Evolutionary conservation across 2,113 vertebrate species (phyloP).

Genomic region (Callorhinus ursinus): DNA sequence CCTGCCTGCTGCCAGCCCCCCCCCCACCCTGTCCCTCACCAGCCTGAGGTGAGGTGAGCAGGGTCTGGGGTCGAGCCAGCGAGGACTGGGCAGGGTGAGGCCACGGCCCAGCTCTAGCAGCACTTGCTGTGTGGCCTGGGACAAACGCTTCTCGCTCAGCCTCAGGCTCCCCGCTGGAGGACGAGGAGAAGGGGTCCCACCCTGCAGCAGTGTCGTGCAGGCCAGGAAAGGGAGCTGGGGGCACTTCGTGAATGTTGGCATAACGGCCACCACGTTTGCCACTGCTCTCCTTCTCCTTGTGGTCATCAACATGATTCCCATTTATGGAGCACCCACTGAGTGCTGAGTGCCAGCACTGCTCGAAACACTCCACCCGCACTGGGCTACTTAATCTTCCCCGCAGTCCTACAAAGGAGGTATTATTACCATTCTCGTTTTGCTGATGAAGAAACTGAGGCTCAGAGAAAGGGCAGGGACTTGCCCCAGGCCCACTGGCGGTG

Average conservation of each 20-base stretch:
- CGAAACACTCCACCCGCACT: rapidly evolving
- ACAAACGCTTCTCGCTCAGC: neutral
- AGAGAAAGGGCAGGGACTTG: neutral
- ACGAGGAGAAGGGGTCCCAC: neutral
- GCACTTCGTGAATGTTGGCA: neutral
- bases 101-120: neutral
- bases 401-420: neutral
- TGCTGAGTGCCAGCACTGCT: neutral
- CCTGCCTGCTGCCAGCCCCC: neutral
- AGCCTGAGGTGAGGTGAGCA: neutral
- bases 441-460: neutral
- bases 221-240: neutral
- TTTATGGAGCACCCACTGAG: neutral
- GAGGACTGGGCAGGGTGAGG: neutral
- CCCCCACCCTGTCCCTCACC: neutral
- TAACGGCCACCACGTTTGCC: rapidly evolving
- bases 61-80: neutral
- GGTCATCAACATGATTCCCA: neutral
- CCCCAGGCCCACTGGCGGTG: neutral
- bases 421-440: neutral
- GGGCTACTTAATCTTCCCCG: neutral
- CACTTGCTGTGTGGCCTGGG: neutral
- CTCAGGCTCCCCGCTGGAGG: neutral
- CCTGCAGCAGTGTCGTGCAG: rapidly evolving
- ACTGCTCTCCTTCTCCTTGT: rapidly evolving